Conservation (phyloP, 37 sponge, comb jelly and placozoan species). For the Dysidea cf. avara region DNA sequence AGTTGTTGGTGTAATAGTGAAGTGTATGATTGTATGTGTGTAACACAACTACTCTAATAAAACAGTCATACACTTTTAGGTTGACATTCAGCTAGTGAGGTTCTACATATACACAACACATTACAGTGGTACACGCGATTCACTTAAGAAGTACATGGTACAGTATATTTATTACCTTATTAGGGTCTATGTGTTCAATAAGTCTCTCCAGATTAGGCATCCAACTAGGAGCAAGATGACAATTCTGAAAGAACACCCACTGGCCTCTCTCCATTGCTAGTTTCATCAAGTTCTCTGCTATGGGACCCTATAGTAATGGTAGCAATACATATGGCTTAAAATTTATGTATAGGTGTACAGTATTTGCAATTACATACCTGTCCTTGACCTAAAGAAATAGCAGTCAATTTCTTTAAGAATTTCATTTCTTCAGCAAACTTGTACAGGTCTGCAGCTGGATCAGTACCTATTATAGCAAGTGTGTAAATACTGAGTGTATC, state of each 20-base stretch:
- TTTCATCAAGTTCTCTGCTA: conserved; percentile 25
- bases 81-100: background rate
- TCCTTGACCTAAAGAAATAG: conserved; percentile 65
- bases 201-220: conserved; percentile 39
- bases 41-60: no score
- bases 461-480: conserved; percentile 21
- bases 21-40: no score
- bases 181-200: conserved; percentile 88
- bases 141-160: no score
- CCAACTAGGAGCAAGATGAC: conserved; percentile 60
- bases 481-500: no score
- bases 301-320: conserved; percentile 59
- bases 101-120: conserved; percentile 7
- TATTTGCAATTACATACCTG: conserved; percentile 24
- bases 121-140: no score
- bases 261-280: conserved; percentile 35
- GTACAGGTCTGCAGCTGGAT: conserved; percentile 45
- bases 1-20: no score
- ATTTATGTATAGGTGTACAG: background rate
- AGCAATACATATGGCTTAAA: background rate
- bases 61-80: background rate
- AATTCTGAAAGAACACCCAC: conserved; percentile 76
- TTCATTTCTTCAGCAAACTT: conserved; percentile 34
- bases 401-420: conserved; percentile 13
- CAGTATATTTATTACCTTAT: no score